A percentile compares a stretch with the other conserved stretches of the same genome.
phyloP scores from a whole-genome alignment of 2,113 vertebrate genomes.

The Neotoma lepida region DNA sequence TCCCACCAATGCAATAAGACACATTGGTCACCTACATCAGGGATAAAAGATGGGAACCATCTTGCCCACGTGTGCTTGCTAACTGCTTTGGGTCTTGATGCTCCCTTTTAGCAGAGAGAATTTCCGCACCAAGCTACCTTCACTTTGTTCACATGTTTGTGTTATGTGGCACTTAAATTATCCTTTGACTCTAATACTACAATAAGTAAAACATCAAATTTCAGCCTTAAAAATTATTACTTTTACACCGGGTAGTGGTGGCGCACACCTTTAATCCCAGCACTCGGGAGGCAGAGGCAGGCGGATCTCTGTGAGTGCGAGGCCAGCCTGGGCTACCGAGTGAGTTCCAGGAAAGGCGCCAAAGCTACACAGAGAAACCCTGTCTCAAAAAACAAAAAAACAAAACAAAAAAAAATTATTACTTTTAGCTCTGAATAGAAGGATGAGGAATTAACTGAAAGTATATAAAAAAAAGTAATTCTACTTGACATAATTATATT shows the following conservation, averaged over 20 bases:
- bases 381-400: too few relatives aligned
- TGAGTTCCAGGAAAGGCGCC: too few relatives aligned
- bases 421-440: conserved; percentile 31
- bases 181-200: neutral
- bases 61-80: neutral
- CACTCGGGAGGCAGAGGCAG: too few relatives aligned
- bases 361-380: too few relatives aligned
- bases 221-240: neutral
- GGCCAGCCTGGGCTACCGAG: too few relatives aligned
- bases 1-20: neutral
- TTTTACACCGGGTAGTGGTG: too few relatives aligned
- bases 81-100: neutral
- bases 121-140: neutral
- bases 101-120: neutral
- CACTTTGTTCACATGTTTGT: neutral
- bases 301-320: too few relatives aligned
- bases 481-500: conserved; percentile 18
- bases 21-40: neutral
- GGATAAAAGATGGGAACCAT: neutral
- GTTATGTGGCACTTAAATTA: neutral
- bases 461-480: neutral
- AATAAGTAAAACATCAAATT: conserved; percentile 7
- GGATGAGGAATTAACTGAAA: neutral
- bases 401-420: too few relatives aligned
- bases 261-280: too few relatives aligned